Conservation (phyloP, 2,113 vertebrate species). For the Condylura cristata region DNA sequence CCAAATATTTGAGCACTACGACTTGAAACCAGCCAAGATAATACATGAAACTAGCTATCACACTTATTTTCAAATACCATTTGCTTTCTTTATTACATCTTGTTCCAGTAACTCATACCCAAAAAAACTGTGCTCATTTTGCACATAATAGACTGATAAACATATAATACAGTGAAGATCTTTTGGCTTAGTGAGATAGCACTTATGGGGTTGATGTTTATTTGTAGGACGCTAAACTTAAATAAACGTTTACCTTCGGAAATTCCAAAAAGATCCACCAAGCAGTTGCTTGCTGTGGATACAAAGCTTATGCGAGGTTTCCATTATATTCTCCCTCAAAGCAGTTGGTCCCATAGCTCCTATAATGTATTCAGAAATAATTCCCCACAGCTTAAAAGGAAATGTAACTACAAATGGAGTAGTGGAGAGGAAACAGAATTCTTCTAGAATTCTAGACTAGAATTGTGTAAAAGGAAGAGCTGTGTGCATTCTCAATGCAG, state of each 20-base stretch:
- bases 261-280: constrained; percentile 69
- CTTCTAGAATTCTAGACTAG: not conserved
- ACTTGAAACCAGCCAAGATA: not conserved
- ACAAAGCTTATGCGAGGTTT: constrained; percentile 71
- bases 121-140: not conserved
- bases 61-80: not conserved
- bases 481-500: not conserved
- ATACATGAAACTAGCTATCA: not conserved
- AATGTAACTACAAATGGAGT: constrained; percentile 2
- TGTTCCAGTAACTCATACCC: not conserved
- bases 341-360: constrained; percentile 65
- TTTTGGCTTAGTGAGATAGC: not conserved
- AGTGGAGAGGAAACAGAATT: not conserved
- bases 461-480: not conserved
- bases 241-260: constrained; percentile 62
- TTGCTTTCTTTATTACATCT: not conserved
- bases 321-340: constrained; percentile 60
- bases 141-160: not conserved
- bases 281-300: constrained; percentile 63
- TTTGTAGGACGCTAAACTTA: constrained; percentile 50
- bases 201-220: not conserved
- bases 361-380: constrained; percentile 62
- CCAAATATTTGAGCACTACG: not conserved
- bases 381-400: constrained; percentile 23
- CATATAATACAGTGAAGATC: not conserved